A percentile compares a stretch with the other conserved stretches of the same genome.
These are phyloP conservation scores for Hirundo rustica DNA, from an alignment of 2,797 vertebrate genomes.

Conservation along the genomic window DNA sequence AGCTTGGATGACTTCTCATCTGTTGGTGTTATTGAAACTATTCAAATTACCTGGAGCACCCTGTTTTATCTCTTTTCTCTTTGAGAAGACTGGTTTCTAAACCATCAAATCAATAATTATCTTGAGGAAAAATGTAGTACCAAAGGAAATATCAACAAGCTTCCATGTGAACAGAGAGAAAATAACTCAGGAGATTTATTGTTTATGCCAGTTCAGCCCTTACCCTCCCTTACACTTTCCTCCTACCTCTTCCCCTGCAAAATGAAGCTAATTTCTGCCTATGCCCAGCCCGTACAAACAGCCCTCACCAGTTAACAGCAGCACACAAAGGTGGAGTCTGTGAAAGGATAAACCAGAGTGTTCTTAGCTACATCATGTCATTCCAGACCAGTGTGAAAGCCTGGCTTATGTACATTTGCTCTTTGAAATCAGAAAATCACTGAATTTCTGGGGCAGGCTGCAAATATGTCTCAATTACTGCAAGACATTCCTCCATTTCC, in stretches of 20 bases:
- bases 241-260: background rate
- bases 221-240: background rate
- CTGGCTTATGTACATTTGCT: background rate
- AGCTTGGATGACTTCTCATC: background rate
- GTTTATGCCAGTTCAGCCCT: background rate
- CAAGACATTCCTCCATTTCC: background rate
- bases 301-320: background rate
- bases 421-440: background rate
- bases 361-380: background rate
- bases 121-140: background rate
- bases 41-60: background rate
- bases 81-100: background rate
- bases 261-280: background rate
- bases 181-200: background rate
- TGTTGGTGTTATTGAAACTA: background rate
- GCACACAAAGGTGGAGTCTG: fast-evolving
- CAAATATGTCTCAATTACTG: background rate
- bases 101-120: background rate
- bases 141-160: background rate
- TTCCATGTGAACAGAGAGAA: background rate
- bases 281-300: background rate
- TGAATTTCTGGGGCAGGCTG: background rate
- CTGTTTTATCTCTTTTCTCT: background rate
- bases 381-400: background rate
- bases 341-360: background rate